Base-by-base conservation (phyloP, 92 coral and sea anemone genomes). In the Parazoanthus swiftii region DNA sequence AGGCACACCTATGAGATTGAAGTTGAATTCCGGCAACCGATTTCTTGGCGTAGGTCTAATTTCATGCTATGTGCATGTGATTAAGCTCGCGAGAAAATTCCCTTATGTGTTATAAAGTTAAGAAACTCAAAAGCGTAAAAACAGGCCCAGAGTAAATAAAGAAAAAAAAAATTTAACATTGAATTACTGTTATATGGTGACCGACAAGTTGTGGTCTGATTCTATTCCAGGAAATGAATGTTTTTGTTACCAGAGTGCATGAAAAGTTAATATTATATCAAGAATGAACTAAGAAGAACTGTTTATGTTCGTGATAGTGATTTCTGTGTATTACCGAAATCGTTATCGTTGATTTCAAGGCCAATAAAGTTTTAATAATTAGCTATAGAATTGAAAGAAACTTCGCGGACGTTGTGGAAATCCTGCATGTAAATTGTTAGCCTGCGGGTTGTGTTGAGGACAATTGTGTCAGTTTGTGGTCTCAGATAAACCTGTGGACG, bases 151-250 rank as follows among this genome's bases (percentile, higher is more conserved):
- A 3, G 70, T 63, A 63, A 20, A 63, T 23, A 63, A 63, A 0
- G 25, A 9, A 63, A 20, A 63, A 63, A 13, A 14, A 21, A 20
- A 20, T 20, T 54, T 14, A 13, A 54, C 70, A 63, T 5, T 63
- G 70, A 13, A 11, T 11, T 54, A 54, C 16, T 54, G 13, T 54
- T 54, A 13, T 7, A 54, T 54, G 59, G 59, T 20, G 59, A 11
- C 25, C 70, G 26, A 63, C 3, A 13, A 63, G 70, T 14, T 63
- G 70, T 20, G 70, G 26, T 63, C 70, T 20, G 26, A 20, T 63
- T 63, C 70, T 20, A 63, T 63, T 58, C 70, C 70, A 63, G 70
- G 70, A 63, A 58, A 63, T 63, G 70, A 58, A 63, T 63, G 70
- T 21, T 63, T 63, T 63, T 1, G 70, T 23, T 26, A 63, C 6